Evolutionary conservation across 2,797 vertebrate genomes (phyloP).

Genomic region (Rhodeus uyekii): DNA sequence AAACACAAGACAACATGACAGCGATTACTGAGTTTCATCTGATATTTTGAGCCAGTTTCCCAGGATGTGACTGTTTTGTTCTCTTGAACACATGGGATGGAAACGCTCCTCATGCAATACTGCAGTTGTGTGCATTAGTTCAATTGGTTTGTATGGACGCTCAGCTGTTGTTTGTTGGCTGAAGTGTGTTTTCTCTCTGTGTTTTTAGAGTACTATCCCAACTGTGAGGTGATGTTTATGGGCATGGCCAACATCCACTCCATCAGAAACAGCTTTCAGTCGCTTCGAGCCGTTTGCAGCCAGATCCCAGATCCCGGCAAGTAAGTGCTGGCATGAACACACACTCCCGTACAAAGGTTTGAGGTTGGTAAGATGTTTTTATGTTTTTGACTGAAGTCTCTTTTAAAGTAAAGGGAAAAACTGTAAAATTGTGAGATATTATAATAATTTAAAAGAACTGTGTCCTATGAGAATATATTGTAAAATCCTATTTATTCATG

Average conservation of each 20-base stretch:
- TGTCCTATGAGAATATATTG: neutral
- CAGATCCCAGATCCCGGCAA: constrained; percentile 98
- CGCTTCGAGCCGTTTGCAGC: constrained; percentile 92
- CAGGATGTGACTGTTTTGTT: neutral
- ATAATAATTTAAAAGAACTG: accelerated
- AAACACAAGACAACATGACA: no score
- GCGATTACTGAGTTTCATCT: no score
- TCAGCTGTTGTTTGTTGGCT: neutral
- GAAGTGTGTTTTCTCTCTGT: neutral
- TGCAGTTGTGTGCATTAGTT: neutral
- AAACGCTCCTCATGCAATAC: neutral
- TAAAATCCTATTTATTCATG: neutral
- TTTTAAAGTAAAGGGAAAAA: no score
- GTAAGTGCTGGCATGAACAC: constrained; percentile 73
- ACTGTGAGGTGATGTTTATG: constrained; percentile 99
- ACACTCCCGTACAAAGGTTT: neutral
- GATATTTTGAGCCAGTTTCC: neutral
- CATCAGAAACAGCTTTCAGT: constrained; percentile 98
- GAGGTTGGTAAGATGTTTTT: neutral
- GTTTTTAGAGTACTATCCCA: constrained; percentile 93
- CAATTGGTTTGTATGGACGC: accelerated
- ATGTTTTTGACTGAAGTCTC: neutral
- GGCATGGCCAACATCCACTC: constrained; percentile 99
- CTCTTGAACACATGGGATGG: neutral
- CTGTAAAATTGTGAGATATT: neutral